phyloP scores from a whole-genome alignment of 2,888 invertebrate genomes.

The Melipona bicolor region DNA sequence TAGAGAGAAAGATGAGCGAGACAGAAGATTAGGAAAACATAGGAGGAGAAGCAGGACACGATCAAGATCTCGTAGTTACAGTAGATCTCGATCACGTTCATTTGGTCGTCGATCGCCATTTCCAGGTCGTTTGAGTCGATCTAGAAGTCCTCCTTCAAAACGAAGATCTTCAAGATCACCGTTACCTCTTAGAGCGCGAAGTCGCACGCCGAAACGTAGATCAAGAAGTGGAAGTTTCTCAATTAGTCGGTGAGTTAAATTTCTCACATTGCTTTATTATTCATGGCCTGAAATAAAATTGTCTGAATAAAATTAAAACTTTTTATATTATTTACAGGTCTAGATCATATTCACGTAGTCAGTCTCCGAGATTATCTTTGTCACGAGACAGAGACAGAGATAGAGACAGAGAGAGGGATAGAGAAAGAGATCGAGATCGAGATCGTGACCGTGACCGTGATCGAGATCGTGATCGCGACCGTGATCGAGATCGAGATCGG shows the following conservation, averaged over 20 bases:
- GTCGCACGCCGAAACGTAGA: slow-evolving; percentile 82
- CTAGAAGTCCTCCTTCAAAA: slow-evolving; percentile 83
- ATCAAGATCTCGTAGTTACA: slow-evolving; percentile 85
- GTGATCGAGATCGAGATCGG: slow-evolving; percentile 38
- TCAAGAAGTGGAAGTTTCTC: slow-evolving; percentile 85
- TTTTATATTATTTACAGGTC: slow-evolving; percentile 85
- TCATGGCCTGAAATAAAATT: background rate
- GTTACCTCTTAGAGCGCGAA: slow-evolving; percentile 78
- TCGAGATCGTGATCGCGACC: slow-evolving; percentile 7
- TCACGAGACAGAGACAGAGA: slow-evolving; percentile 84
- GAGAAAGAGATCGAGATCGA: slow-evolving; percentile 77
- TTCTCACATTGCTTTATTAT: background rate
- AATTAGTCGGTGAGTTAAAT: slow-evolving; percentile 85
- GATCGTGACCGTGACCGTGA: slow-evolving; percentile 76
- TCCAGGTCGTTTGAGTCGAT: slow-evolving; percentile 80
- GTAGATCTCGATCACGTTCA: slow-evolving; percentile 83
- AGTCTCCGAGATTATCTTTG: slow-evolving; percentile 85
- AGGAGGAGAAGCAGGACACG: slow-evolving; percentile 85
- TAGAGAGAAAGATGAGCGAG: slow-evolving; percentile 92
- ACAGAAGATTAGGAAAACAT: slow-evolving; percentile 87
- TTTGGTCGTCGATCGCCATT: slow-evolving; percentile 81
- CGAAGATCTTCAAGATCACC: slow-evolving; percentile 80
- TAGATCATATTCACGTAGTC: slow-evolving; percentile 87
- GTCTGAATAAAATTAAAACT: background rate
- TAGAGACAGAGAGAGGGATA: slow-evolving; percentile 77